These are phyloP conservation scores for Setophaga petechia DNA, from an alignment of 2,113 vertebrate genomes.

Conservation along the genomic window DNA sequence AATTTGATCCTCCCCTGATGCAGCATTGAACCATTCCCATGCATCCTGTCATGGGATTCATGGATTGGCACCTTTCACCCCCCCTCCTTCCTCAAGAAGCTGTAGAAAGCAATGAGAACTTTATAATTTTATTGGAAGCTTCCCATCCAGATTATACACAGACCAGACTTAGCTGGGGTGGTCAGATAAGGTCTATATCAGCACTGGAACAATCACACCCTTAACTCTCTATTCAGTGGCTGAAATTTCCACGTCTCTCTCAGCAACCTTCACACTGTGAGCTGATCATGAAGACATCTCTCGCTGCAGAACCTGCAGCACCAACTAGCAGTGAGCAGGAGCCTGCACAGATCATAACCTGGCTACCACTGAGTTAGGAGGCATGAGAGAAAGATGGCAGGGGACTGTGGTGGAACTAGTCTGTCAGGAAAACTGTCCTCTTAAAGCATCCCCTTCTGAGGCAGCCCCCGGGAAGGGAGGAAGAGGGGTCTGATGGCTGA, in stretches of 20 bases:
- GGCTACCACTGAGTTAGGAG: not conserved
- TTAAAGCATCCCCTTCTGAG: not conserved
- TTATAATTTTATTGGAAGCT: not conserved
- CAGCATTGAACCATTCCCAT: not conserved
- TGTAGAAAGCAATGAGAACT: not conserved
- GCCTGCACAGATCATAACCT: not conserved
- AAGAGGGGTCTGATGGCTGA: not conserved
- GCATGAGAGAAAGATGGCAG: not conserved
- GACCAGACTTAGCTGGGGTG: not conserved
- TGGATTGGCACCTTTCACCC: not conserved
- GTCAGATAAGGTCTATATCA: not conserved
- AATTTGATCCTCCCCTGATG: not conserved
- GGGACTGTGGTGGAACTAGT: not conserved
- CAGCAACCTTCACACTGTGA: not conserved
- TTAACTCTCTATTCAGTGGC: not conserved
- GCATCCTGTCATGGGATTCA: not conserved
- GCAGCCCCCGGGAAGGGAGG: not conserved
- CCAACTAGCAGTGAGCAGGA: not conserved
- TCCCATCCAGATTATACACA: not conserved
- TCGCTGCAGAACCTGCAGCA: not conserved
- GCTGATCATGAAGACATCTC: not conserved
- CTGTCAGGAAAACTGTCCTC: not conserved
- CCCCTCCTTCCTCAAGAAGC: not conserved
- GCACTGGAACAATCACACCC: not conserved
- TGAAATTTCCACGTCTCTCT: not conserved